Conservation (phyloP, 2,888 invertebrate species). For the Drosophila picticornis region DNA sequence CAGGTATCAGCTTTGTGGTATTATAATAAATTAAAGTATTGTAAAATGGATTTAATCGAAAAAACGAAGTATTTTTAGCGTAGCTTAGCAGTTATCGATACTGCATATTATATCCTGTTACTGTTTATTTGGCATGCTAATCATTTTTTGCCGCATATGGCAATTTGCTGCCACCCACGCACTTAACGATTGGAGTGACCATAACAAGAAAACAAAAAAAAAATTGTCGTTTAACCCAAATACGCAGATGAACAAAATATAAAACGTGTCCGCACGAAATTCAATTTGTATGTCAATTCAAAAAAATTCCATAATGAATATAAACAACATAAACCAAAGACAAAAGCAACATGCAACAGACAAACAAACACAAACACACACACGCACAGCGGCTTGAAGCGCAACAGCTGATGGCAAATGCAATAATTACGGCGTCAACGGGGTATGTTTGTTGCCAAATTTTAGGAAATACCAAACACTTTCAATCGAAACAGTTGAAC, state of each 20-base stretch:
- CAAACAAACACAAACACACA: constrained; percentile 20
- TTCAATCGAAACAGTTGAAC: constrained; percentile 72
- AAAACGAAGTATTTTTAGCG: neutral
- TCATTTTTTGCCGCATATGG: constrained; percentile 25
- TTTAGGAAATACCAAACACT: constrained; percentile 61
- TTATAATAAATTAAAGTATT: neutral
- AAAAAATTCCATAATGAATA: constrained; percentile 57
- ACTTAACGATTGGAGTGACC: constrained; percentile 43
- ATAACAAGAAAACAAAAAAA: constrained; percentile 40
- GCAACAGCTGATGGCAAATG: constrained; percentile 68
- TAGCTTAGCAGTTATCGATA: neutral
- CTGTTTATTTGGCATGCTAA: constrained; percentile 1
- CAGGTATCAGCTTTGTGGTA: no score
- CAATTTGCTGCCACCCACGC: constrained; percentile 39
- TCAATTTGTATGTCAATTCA: constrained; percentile 60
- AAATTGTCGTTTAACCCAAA: constrained; percentile 71
- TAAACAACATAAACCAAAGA: constrained; percentile 29
- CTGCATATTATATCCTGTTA: constrained; percentile 1
- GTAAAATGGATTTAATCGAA: neutral
- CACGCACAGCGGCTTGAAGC: constrained; percentile 1
- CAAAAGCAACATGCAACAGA: constrained; percentile 42
- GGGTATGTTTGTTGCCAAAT: constrained; percentile 41
- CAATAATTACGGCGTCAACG: constrained; percentile 47
- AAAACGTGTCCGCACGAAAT: constrained; percentile 73
- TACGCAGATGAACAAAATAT: constrained; percentile 58